Base-by-base conservation (phyloP, 30 jellyfish, hydroid and myxozoan genomes). In the Phacellophora camtschatica region DNA sequence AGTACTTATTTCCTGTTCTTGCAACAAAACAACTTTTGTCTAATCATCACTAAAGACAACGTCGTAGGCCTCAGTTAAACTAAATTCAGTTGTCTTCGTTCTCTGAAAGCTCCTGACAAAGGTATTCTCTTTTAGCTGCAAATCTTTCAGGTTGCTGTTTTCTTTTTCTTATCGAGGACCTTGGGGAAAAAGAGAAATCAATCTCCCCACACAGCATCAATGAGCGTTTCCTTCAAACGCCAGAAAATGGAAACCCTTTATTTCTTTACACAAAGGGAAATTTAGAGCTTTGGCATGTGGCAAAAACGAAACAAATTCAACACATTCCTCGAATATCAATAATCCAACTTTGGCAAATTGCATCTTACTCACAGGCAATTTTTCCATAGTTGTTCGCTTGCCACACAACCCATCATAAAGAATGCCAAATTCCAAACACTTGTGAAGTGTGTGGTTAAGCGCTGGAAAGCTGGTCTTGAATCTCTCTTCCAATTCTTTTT, bases 121-220 rank as follows among this genome's bases (percentile, higher is more conserved):
- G 35, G 36, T 35, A 34, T 37, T 30, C 79, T 65, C 61, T 35
- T 29, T 65, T 35, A 34, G 61, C 61, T 7, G 5, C 2, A 65
- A 65, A 8, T 18, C 79, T 35, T 33, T 32, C 79, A 0, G 61
- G 23, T 2, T 23, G 1, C 18, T 43, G 18, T 23, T 43, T 2
- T 35, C 61, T 31, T 30, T 65, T 35, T 65, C n/a, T n/a, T n/a
- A n/a, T n/a, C 5, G n/a, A 32, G 1, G 35, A 30, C 23, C 62
- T 32, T 32, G 35, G 45, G 45, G 29, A 69, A 42, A 20, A 2
- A 41, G 59, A 24, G 86, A 22, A 73, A 73, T 0, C 32, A 62
- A 20, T 73, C 86, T 33, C 86, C 86, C 86, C 73, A 73, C 77
- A 54, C 86, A 42, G 45, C 50, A 23, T 27, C 23, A 8, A 69